Conservation (phyloP, 2,888 invertebrate genomes). For the Macaria notata region DNA sequence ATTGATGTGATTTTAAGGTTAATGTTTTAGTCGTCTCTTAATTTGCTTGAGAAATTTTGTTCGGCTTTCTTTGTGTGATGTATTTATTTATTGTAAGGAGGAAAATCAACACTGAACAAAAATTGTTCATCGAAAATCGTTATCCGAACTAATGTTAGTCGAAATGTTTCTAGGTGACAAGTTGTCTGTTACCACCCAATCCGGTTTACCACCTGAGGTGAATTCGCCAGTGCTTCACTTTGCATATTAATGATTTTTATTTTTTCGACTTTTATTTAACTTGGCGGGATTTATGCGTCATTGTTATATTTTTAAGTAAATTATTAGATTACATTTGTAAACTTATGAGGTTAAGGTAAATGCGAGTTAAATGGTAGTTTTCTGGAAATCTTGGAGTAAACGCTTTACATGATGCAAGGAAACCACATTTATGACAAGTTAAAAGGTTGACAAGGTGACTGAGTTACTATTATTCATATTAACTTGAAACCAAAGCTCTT, state of each 20-base stretch:
- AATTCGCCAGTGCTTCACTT: slow-evolving; percentile 58
- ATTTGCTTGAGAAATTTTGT: no score
- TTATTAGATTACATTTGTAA: slow-evolving; percentile 18
- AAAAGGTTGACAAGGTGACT: slow-evolving; percentile 28
- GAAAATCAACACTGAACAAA: no score
- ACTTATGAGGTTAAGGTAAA: slow-evolving; percentile 14
- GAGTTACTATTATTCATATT: slow-evolving; percentile 17
- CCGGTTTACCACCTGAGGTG: slow-evolving; percentile 78
- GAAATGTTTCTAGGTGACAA: slow-evolving; percentile 65
- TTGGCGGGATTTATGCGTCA: slow-evolving; percentile 34
- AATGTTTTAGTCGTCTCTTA: no score
- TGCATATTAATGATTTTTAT: slow-evolving; percentile 69
- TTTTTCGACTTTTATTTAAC: slow-evolving; percentile 59
- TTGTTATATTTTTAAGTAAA: slow-evolving; percentile 45
- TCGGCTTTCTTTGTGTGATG: no score
- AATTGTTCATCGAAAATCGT: slow-evolving; percentile 41
- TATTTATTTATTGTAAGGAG: no score
- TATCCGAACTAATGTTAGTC: slow-evolving; percentile 48
- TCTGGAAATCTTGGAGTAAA: slow-evolving; percentile 18
- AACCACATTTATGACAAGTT: slow-evolving; percentile 24
- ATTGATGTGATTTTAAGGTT: no score
- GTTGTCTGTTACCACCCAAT: slow-evolving; percentile 71
- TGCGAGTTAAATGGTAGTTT: slow-evolving; percentile 6
- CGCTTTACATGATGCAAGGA: slow-evolving; percentile 27
- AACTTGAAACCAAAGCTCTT: slow-evolving; percentile 22